Evolutionary conservation across 53 echinoderm and acorn worm genomes (phyloP), one percentile per base, ranked within the genome.

Genomic region (Actinopyga echinites): DNA sequence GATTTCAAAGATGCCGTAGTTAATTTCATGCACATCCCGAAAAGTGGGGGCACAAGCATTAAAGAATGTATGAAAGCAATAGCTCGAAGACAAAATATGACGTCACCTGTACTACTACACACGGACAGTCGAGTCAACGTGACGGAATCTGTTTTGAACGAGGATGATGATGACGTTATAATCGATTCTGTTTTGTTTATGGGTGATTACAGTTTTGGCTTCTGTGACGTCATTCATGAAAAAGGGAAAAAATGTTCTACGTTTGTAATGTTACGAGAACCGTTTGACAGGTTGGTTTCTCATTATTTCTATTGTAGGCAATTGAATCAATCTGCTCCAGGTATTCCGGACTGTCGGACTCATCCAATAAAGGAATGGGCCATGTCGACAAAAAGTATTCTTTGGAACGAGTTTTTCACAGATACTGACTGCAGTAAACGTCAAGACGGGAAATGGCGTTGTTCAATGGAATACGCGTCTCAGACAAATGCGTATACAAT

Each of bases 331-430:
- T 21, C 54, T 1, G 31, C 55, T 26, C 32, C 32, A 15, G 77
- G 77, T 17, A 56, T 77, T 21, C 77, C 77, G 5, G 55, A 77
- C 32, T 77, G 77, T 77, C 3, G 29, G 24, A 55, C 54, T 11
- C 56, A 29, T 25, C 8, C 77, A 1, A 56, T 77, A 32, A 77
- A 32, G 6, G 57, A 77, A 30, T 77, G 77, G 77, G 53, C 77
- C 0, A 23, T 77, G 19, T 15, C 24, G 24, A 77, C 77, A 4
- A 77, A 77, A 33, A 77, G 77, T 32, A 56, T 77, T 15, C 77
- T 77, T 7, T 77, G 77, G 77, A 56, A 77, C 57, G 24, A 77
- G 56, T 55, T 77, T 22, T 77, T 77, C 77, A 77, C 77, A 77
- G 55, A 77, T 55, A 55, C 31, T 30, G 21, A 56, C 13, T 77